Percentiles rank a stretch among this genome's conserved stretches.
phyloP scores from a whole-genome alignment of 2,888 invertebrate species.

The Himalopsyche japonica region DNA sequence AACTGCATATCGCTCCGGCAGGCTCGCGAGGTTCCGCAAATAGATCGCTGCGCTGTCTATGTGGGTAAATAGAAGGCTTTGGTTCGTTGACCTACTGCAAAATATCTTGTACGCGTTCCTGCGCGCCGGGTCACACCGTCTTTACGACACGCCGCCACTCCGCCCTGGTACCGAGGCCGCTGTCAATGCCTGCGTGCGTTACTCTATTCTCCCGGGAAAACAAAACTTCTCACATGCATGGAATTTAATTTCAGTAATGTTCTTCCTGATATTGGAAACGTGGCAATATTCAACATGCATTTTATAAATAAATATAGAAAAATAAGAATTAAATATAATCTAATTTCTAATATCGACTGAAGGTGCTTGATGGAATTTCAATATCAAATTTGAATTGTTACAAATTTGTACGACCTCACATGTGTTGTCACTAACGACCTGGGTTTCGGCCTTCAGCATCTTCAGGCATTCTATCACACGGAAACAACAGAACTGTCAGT shows the following conservation, averaged over 20 bases:
- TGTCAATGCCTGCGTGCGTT: neutral
- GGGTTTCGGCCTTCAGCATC: too few relatives aligned
- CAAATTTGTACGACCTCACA: too few relatives aligned
- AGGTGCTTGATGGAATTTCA: too few relatives aligned
- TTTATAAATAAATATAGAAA: too few relatives aligned
- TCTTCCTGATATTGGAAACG: neutral
- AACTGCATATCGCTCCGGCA: conserved; percentile 31
- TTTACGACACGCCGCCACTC: neutral
- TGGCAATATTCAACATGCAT: too few relatives aligned
- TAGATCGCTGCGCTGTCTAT: conserved; percentile 29
- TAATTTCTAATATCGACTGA: too few relatives aligned
- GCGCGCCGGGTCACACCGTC: conserved; percentile 9
- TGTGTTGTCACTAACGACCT: too few relatives aligned
- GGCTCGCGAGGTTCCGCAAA: conserved; percentile 10
- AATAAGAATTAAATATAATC: too few relatives aligned
- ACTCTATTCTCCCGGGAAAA: neutral
- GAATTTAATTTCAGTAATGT: too few relatives aligned
- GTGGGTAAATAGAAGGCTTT: conserved; percentile 34
- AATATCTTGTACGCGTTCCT: conserved; percentile 25
- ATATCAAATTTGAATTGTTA: too few relatives aligned
- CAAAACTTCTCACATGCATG: neutral
- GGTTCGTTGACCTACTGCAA: conserved; percentile 34
- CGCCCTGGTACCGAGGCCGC: neutral
- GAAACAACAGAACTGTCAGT: too few relatives aligned
- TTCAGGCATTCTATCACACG: too few relatives aligned